A percentile compares a stretch with the other conserved stretches of the same genome.
phyloP scores from a whole-genome alignment of 2,888 invertebrate genomes.

The Neoaliturus tenellus region DNA sequence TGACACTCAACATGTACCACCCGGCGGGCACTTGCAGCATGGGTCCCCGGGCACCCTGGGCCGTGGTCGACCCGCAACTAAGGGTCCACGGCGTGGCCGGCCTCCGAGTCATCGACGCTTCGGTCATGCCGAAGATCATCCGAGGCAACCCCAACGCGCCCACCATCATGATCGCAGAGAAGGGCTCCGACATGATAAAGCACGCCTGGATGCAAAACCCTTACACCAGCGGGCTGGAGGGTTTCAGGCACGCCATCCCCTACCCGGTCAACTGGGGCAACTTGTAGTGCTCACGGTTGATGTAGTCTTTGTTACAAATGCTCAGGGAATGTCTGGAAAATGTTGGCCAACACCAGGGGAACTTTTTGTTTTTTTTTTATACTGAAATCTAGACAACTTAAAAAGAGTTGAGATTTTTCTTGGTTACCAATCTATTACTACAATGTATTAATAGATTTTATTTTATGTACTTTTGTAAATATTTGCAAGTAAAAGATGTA shows the following conservation, averaged over 20 bases:
- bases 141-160: constrained; percentile 27
- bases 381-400: too few relatives aligned
- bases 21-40: constrained; percentile 40
- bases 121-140: not conserved
- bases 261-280: too few relatives aligned
- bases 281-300: too few relatives aligned
- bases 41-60: not conserved
- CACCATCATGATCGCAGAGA: constrained; percentile 33
- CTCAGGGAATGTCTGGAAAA: too few relatives aligned
- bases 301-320: too few relatives aligned
- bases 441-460: too few relatives aligned
- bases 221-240: not conserved
- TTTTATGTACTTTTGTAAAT: too few relatives aligned
- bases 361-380: too few relatives aligned
- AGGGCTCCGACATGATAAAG: constrained; percentile 67
- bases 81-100: not conserved
- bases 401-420: too few relatives aligned
- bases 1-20: constrained; percentile 13
- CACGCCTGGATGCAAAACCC: constrained; percentile 22
- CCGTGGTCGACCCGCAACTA: constrained; percentile 13
- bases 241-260: not conserved
- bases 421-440: too few relatives aligned
- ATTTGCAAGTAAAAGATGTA: too few relatives aligned
- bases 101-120: constrained; percentile 9
- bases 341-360: too few relatives aligned